Percentiles rank a stretch among this genome's conserved stretches.
Evolutionary conservation across 2,113 vertebrate species (phyloP).

Genomic region (Stomatorhinus ivindoensis): DNA sequence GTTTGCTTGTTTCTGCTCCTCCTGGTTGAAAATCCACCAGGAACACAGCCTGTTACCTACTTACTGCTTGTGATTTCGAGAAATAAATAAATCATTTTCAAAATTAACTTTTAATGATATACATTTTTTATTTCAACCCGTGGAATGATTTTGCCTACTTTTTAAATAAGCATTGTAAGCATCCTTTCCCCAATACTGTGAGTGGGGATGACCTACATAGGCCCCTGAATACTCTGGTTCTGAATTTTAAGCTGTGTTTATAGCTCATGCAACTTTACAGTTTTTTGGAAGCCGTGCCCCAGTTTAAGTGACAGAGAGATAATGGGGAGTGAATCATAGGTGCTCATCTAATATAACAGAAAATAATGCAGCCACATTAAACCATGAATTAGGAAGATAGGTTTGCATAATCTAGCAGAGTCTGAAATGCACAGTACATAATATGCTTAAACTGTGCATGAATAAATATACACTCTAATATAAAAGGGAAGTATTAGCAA

Average conservation of each 20-base stretch:
- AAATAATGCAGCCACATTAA: neutral
- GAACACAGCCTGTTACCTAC: neutral
- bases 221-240: neutral
- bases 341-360: neutral
- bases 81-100: neutral
- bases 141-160: neutral
- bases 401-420: constrained; percentile 4
- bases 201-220: neutral
- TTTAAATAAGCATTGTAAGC: neutral
- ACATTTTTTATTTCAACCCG: neutral
- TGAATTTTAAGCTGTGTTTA: constrained; percentile 2
- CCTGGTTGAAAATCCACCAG: neutral
- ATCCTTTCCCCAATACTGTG: neutral
- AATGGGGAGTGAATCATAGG: neutral
- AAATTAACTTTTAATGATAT: neutral
- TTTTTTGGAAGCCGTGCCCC: neutral
- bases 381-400: neutral
- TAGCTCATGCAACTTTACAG: neutral
- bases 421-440: neutral
- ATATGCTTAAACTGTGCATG: neutral
- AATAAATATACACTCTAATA: neutral
- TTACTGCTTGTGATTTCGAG: neutral
- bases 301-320: constrained; percentile 1
- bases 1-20: neutral
- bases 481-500: neutral